Evolutionary conservation across 2,113 vertebrate genomes (phyloP).

Genomic region (Ramphastos sulfuratus): DNA sequence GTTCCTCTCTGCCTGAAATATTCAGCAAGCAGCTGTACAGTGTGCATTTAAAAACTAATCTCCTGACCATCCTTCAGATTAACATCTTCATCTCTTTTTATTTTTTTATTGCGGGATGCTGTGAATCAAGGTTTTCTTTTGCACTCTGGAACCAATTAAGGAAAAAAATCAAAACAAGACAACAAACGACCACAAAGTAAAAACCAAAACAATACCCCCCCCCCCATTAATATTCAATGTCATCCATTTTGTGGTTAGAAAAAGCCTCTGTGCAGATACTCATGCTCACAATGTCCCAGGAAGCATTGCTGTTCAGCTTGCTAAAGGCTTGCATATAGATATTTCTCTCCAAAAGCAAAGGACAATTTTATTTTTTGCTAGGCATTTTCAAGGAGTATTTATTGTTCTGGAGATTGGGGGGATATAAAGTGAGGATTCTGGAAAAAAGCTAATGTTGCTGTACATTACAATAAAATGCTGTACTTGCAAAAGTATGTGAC

Average conservation of each 20-base stretch:
- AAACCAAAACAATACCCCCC: not conserved
- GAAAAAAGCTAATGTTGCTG: slow-evolving; percentile 27
- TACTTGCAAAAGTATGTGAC: slow-evolving; percentile 19
- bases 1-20: not conserved
- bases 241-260: not conserved
- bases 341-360: slow-evolving; percentile 28
- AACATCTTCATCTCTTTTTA: not conserved
- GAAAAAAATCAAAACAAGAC: not conserved
- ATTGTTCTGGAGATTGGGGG: slow-evolving; percentile 20
- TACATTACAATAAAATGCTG: slow-evolving; percentile 17
- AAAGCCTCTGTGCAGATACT: not conserved
- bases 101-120: not conserved
- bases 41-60: not conserved
- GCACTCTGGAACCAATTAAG: not conserved
- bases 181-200: not conserved
- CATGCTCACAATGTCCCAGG: not conserved
- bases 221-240: not conserved
- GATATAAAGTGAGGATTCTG: slow-evolving; percentile 1
- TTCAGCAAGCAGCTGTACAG: not conserved
- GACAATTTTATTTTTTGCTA: slow-evolving; percentile 37
- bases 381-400: slow-evolving; percentile 34
- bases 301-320: not conserved
- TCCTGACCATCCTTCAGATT: not conserved
- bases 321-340: not conserved
- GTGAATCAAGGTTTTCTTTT: not conserved